These are phyloP conservation scores for Drosophila punjabiensis DNA, from an alignment of 1,140 invertebrate genomes.

Conservation along the genomic window DNA sequence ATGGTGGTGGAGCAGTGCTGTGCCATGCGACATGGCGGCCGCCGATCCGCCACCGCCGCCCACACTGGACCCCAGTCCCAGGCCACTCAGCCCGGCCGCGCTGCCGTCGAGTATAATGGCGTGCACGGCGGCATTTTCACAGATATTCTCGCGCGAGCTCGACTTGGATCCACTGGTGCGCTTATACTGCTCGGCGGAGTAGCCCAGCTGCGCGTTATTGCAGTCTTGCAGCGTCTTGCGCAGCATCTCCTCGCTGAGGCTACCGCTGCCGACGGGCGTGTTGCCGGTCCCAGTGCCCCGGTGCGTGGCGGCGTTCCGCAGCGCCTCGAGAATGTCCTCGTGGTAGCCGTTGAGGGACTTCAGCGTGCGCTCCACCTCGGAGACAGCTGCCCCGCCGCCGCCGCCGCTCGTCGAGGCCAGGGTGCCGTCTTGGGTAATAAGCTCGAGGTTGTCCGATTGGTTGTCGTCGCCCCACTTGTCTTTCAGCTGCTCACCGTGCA, in stretches of 20 bases:
- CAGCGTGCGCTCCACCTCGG: slow-evolving; percentile 92
- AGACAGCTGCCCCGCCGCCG: slow-evolving; percentile 86
- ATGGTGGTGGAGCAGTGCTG: slow-evolving; percentile 78
- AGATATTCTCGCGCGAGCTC: slow-evolving; percentile 88
- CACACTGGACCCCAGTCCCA: slow-evolving; percentile 67
- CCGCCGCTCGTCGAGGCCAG: slow-evolving; percentile 86
- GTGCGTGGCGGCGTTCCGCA: slow-evolving; percentile 92
- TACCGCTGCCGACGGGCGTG: slow-evolving; percentile 88
- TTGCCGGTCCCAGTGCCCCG: slow-evolving; percentile 87
- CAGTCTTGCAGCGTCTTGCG: slow-evolving; percentile 90
- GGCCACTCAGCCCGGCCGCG: slow-evolving; percentile 49
- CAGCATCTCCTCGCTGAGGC: slow-evolving; percentile 88
- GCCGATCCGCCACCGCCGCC: slow-evolving; percentile 45
- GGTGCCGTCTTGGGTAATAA: slow-evolving; percentile 89
- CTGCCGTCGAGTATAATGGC: slow-evolving; percentile 84
- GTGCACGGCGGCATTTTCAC: slow-evolving; percentile 86
- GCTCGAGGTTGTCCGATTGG: slow-evolving; percentile 90
- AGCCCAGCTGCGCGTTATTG: slow-evolving; percentile 85
- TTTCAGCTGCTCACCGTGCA: slow-evolving; percentile 88
- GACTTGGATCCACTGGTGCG: slow-evolving; percentile 87
- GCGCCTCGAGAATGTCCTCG: slow-evolving; percentile 95
- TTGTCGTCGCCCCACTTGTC: slow-evolving; percentile 90
- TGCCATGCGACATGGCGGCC: slow-evolving; percentile 55
- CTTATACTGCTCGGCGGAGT: slow-evolving; percentile 88
- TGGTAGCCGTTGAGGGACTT: slow-evolving; percentile 96